A percentile compares a stretch with the other conserved stretches of the same genome.
These are phyloP conservation scores for Parasteatoda tepidariorum DNA, from an alignment of 1,140 invertebrate genomes.

Conservation along the genomic window DNA sequence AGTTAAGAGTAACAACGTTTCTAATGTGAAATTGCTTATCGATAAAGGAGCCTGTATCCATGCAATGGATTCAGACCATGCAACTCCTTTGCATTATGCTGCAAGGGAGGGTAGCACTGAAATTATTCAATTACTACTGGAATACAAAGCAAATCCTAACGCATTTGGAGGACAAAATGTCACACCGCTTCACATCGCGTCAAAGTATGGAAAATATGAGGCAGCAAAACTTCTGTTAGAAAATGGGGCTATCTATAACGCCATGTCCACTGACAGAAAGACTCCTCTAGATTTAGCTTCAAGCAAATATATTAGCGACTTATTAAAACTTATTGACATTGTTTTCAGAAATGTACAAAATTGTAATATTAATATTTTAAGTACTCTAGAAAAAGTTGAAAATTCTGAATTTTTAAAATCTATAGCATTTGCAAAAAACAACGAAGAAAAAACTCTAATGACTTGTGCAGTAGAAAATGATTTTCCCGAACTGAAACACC, in stretches of 20 bases:
- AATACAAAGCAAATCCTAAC: constrained; percentile 19
- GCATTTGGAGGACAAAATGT: neutral
- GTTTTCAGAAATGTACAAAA: too few relatives aligned
- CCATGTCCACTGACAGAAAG: neutral
- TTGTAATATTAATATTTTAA: too few relatives aligned
- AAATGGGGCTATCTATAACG: too few relatives aligned
- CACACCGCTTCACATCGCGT: constrained; percentile 19
- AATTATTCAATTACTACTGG: constrained; percentile 68
- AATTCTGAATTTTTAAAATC: too few relatives aligned
- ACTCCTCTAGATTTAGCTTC: too few relatives aligned
- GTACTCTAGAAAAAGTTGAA: too few relatives aligned
- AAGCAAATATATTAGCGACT: neutral
- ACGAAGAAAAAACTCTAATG: too few relatives aligned
- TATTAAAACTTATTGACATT: too few relatives aligned
- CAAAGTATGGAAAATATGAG: neutral
- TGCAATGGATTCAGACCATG: neutral
- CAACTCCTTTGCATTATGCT: constrained; percentile 65
- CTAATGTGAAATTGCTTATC: too few relatives aligned
- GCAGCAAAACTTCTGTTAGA: constrained; percentile 4
- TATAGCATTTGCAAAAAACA: too few relatives aligned
- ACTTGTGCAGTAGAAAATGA: too few relatives aligned
- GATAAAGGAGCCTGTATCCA: neutral
- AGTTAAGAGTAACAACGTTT: neutral
- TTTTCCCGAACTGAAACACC: too few relatives aligned
- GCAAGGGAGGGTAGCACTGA: constrained; percentile 66